Evolutionary conservation across 2,888 invertebrate species (phyloP), one percentile per base, ranked within the genome.

Genomic region (Lepidochitona cinerea): DNA sequence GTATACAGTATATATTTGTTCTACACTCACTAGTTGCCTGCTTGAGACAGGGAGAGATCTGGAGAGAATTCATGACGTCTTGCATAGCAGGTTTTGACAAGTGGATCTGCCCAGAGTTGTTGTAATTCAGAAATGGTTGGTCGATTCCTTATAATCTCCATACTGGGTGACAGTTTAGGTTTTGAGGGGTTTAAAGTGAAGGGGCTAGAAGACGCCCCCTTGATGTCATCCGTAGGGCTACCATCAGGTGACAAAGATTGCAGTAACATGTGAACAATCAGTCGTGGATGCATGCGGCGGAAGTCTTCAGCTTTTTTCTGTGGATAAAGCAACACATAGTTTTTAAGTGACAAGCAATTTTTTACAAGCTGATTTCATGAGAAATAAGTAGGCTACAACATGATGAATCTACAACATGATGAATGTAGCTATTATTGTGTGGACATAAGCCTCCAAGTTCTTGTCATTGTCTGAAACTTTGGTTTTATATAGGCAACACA

Each of bases 21-120:
- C n/a, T n/a, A n/a, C n/a, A n/a, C 87, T 82, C 76, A 87, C 87
- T 86, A 85, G 65, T 84, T 77, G 70, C 84, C 82, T 26, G 84
- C 84, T 7, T 78, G 75, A 32, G 81, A 75, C 33, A 85, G 79
- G 9, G 70, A 70, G 12, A 33, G 75, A 37, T 80, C 75, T 14
- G 64, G 26, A 4, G 59, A 72, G 35, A 80, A 83, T 52, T 77
- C 79, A 14, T 78, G 71, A 23, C 83, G 71, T 26, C 75, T 75
- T 29, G 76, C 78, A 69, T 79, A 85, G 75, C 85, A 80, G 41
- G 74, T 53, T 75, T 85, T 84, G 23, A 85, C 79, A 6, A 83
- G 84, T 0, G 71, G 65, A 75, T 87, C 86, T 6, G 72, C 78
- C 85, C 85, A 86, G 65, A 87, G 76, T 23, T 76, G 54, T 69